Evolutionary conservation across 2,113 vertebrate species (phyloP).

Genomic region (Cettia cetti): DNA sequence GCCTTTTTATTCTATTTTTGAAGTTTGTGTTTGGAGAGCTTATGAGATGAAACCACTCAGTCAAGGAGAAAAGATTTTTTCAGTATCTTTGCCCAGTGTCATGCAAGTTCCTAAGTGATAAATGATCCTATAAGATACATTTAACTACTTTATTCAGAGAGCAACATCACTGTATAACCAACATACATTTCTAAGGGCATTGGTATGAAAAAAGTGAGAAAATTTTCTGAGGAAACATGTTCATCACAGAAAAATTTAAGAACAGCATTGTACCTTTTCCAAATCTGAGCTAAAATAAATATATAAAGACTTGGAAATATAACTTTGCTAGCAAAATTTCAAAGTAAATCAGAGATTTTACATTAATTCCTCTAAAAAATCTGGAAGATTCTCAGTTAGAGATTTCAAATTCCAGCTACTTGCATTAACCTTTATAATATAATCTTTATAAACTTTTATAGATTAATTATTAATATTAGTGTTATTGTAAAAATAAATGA

Average conservation of each 20-base stretch:
- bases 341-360: not conserved
- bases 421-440: not conserved
- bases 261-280: not conserved
- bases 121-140: not conserved
- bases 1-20: not conserved
- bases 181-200: not conserved
- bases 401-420: not conserved
- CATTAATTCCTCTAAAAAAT: not conserved
- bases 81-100: not conserved
- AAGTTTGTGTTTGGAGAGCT: not conserved
- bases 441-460: no score
- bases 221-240: not conserved
- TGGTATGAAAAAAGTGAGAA: not conserved
- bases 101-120: not conserved
- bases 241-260: not conserved
- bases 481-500: no score
- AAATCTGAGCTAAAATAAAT: not conserved
- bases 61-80: not conserved
- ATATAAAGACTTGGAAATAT: not conserved
- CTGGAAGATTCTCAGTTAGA: not conserved
- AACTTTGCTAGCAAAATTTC: not conserved
- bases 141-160: not conserved
- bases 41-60: not conserved
- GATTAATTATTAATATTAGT: no score
- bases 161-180: not conserved